phyloP scores from a whole-genome alignment of 2,113 vertebrate genomes.

The Cercocebus atys region DNA sequence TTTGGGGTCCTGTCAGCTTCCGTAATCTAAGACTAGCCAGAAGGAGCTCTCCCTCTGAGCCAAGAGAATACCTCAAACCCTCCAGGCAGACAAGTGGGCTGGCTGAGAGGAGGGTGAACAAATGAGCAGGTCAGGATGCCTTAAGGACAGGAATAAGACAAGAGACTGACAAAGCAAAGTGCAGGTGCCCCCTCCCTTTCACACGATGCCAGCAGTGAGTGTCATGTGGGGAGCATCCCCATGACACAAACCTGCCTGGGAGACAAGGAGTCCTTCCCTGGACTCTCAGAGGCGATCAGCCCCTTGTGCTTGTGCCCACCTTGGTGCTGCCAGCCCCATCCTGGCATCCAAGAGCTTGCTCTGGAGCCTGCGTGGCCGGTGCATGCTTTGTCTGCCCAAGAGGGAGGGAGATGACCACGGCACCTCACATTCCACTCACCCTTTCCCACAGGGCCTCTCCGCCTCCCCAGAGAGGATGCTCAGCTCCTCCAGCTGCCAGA shows the following conservation, averaged over 20 bases:
- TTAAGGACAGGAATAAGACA: background rate
- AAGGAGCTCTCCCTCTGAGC: background rate
- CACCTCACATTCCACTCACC: background rate
- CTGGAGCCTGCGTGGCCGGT: background rate
- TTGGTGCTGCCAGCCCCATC: background rate
- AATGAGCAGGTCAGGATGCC: accelerated
- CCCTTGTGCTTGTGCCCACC: too few species aligned
- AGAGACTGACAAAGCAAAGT: too few species aligned
- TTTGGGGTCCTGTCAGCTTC: background rate
- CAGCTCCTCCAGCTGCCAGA: background rate
- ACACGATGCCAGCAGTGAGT: accelerated
- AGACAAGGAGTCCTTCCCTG: too few species aligned
- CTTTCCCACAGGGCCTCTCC: background rate
- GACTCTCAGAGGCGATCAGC: background rate
- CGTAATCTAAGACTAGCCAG: background rate
- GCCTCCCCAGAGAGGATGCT: background rate
- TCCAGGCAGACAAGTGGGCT: background rate
- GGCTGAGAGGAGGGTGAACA: background rate
- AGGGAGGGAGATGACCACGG: background rate
- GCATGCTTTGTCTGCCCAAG: background rate
- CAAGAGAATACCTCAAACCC: background rate
- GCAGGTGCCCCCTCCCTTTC: background rate
- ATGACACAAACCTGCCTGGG: background rate
- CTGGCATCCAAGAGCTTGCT: background rate
- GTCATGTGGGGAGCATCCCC: accelerated